Conservation (phyloP, 53 echinoderm and acorn worm genomes). For the Mesocentrotus franciscanus region DNA sequence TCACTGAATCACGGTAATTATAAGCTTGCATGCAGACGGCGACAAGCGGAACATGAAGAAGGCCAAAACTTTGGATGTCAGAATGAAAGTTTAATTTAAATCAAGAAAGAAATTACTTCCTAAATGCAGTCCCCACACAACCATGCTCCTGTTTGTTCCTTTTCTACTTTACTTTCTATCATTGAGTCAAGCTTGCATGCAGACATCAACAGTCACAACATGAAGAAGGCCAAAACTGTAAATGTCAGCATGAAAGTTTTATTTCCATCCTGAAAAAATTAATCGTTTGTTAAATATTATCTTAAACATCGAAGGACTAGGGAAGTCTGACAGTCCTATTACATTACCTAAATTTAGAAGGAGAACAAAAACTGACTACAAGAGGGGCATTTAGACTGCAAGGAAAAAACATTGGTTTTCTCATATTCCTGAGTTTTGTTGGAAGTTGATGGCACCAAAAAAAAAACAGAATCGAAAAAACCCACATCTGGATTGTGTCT, state of each 20-base stretch:
- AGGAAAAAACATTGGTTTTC: no score
- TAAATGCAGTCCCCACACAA: background rate
- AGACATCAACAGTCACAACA: background rate
- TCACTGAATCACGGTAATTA: background rate
- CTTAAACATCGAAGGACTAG: background rate
- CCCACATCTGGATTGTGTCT: no score
- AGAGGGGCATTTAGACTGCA: no score
- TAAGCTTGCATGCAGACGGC: background rate
- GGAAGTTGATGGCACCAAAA: no score
- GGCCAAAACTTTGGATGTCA: background rate
- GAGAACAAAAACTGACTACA: background rate
- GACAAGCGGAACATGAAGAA: background rate
- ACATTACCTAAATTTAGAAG: slow-evolving; percentile 4
- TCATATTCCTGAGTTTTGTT: no score
- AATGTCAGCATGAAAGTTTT: slow-evolving; percentile 7
- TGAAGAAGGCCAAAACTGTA: background rate
- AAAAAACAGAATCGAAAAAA: no score
- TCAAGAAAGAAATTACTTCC: background rate
- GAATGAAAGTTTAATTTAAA: background rate
- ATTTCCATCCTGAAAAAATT: background rate
- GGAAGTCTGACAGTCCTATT: background rate
- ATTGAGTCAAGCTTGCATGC: background rate
- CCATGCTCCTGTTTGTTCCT: background rate
- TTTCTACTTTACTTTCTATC: background rate
- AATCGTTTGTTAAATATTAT: background rate